phyloP scores from a whole-genome alignment of 2,888 invertebrate genomes.

The Coronaproctus castanopsis region DNA sequence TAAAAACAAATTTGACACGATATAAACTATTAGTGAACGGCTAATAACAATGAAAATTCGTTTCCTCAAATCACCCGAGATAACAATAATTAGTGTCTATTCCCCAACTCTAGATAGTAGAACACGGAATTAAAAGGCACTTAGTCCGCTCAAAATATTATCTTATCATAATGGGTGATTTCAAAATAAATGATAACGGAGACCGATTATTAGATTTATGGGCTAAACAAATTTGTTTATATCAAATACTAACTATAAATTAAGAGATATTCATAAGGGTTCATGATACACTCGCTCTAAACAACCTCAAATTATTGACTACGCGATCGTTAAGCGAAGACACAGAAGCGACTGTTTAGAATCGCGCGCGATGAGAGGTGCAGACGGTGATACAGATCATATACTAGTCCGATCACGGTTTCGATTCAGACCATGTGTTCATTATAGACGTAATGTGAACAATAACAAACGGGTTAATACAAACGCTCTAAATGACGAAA shows the following conservation, averaged over 20 bases:
- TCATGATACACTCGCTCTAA: background rate
- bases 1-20: background rate
- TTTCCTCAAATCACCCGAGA: background rate
- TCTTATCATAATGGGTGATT: conserved; percentile 1
- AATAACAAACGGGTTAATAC: background rate
- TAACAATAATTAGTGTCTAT: background rate
- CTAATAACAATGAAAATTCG: background rate
- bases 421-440: background rate
- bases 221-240: background rate
- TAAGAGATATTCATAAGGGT: background rate
- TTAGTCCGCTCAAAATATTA: background rate
- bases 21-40: background rate
- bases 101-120: background rate
- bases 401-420: background rate
- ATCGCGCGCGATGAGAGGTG: background rate
- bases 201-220: background rate
- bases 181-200: background rate
- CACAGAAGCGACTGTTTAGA: background rate
- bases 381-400: background rate
- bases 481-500: no score
- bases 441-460: background rate
- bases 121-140: background rate
- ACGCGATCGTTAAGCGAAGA: background rate
- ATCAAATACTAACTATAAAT: background rate
- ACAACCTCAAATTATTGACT: background rate